These are phyloP conservation scores for Ciconia maguari DNA, from an alignment of 2,113 vertebrate species.

Conservation along the genomic window DNA sequence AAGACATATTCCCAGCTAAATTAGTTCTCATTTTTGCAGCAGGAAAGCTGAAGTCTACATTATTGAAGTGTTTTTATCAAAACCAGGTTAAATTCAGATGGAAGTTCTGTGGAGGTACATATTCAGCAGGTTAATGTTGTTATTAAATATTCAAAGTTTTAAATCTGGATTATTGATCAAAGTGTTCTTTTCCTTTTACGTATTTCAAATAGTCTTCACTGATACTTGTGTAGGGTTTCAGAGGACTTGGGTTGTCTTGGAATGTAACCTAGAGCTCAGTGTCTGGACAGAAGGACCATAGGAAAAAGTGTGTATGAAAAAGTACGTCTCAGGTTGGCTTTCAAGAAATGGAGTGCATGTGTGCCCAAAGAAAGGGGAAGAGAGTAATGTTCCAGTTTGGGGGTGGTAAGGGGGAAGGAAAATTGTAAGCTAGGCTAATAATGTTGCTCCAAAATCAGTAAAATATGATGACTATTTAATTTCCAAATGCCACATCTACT, in stretches of 20 bases:
- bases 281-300: background rate
- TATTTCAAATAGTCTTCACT: background rate
- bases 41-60: background rate
- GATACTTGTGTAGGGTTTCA: background rate
- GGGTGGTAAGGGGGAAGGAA: background rate
- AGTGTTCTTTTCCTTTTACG: background rate
- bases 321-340: background rate
- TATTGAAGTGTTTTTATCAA: background rate
- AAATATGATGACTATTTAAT: background rate
- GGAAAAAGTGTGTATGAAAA: background rate
- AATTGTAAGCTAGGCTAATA: background rate
- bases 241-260: background rate
- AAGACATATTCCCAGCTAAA: background rate
- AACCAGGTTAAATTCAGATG: background rate
- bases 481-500: background rate
- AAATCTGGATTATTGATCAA: background rate
- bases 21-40: background rate
- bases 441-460: background rate
- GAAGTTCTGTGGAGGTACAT: background rate
- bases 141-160: background rate
- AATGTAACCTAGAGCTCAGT: background rate
- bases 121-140: background rate
- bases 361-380: background rate
- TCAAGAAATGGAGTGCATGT: background rate
- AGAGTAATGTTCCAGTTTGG: background rate